phyloP scores from a whole-genome alignment of 1,140 invertebrate species.

The Leucophenga varia region DNA sequence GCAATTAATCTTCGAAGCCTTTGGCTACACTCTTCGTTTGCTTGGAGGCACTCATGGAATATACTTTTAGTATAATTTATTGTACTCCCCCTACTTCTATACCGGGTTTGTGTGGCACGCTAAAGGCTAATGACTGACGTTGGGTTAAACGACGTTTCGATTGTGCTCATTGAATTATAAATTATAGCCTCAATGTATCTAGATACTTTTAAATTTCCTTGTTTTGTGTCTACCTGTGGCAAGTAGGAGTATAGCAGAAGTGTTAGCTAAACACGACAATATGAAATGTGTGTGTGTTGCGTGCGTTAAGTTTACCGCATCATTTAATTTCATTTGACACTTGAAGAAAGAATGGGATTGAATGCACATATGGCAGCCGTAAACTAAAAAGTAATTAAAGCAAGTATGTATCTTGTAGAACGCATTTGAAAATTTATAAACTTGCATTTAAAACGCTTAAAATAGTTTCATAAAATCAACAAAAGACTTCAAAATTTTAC shows the following conservation, averaged over 20 bases:
- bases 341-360: too few species aligned
- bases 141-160: constrained; percentile 21
- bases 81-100: constrained; percentile 2
- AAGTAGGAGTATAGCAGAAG: too few species aligned
- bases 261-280: constrained; percentile 6
- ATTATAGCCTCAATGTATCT: constrained; percentile 20
- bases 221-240: not conserved
- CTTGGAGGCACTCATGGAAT: constrained; percentile 42
- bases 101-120: not conserved
- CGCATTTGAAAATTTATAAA: not conserved
- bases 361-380: too few species aligned
- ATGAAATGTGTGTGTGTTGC: not conserved
- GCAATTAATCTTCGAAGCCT: constrained; percentile 55
- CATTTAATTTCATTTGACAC: too few species aligned
- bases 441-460: constrained; percentile 8
- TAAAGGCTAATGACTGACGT: constrained; percentile 23
- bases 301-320: too few species aligned
- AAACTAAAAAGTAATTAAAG: not conserved
- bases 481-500: constrained; percentile 14
- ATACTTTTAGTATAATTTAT: not conserved
- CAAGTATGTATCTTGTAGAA: not conserved
- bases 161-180: constrained; percentile 47
- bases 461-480: constrained; percentile 42
- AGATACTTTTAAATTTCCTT: constrained; percentile 1
- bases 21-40: constrained; percentile 45